A percentile compares a stretch with the other conserved stretches of the same genome.
phyloP scores from a whole-genome alignment of 30 jellyfish, hydroid and myxozoan genomes.

The Aurelia aurita region DNA sequence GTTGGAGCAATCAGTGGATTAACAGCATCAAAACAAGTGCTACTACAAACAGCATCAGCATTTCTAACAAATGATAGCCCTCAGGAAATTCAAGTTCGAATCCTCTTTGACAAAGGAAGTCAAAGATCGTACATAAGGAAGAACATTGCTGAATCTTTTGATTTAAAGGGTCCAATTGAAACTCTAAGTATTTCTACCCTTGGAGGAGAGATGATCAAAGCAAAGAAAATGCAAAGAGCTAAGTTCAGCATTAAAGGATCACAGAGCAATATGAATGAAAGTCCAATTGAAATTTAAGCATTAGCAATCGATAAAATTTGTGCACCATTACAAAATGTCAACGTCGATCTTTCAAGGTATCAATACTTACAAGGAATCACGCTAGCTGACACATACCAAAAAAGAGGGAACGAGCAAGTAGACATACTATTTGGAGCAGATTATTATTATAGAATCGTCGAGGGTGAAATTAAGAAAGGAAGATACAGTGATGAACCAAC shows the following conservation, averaged over 20 bases:
- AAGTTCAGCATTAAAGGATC: not conserved
- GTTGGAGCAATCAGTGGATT: conserved; percentile 1
- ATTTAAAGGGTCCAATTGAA: not conserved
- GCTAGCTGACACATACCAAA: conserved; percentile 6
- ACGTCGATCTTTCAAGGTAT: too few species aligned
- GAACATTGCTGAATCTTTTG: conserved; percentile 12
- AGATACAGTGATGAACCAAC: too few species aligned
- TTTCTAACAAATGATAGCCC: not conserved
- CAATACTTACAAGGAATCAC: not conserved
- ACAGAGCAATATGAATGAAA: not conserved
- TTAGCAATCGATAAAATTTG: not conserved
- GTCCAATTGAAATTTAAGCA: not conserved
- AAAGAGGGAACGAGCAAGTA: not conserved
- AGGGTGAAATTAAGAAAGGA: too few species aligned
- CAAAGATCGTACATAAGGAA: conserved; percentile 8
- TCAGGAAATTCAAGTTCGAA: conserved; percentile 14
- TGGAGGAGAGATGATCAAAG: conserved; percentile 6
- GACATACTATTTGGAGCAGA: not conserved
- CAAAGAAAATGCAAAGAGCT: too few species aligned
- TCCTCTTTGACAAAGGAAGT: conserved; percentile 5
- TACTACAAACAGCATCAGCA: conserved; percentile 8
- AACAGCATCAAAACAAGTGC: not conserved
- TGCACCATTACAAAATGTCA: not conserved
- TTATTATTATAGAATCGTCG: not conserved
- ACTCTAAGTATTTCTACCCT: not conserved